These are phyloP conservation scores for Drosophila paracracens DNA, from an alignment of 2,888 invertebrate genomes.

Conservation along the genomic window DNA sequence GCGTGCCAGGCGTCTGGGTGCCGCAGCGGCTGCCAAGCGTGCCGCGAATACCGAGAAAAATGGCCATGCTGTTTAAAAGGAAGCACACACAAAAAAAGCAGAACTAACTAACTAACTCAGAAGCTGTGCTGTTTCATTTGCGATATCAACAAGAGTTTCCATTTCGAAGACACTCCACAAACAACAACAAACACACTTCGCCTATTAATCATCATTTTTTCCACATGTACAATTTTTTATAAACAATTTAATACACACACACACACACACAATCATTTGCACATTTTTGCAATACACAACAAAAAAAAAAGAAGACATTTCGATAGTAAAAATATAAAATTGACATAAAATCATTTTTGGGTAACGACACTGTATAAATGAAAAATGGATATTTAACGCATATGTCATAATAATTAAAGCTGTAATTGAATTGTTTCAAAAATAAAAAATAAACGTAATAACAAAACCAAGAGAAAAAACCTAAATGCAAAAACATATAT, in stretches of 20 bases:
- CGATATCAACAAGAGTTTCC: conserved; percentile 84
- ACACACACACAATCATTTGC: conserved; percentile 48
- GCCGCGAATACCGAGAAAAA: conserved; percentile 47
- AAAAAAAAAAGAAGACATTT: conserved; percentile 31
- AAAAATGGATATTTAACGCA: conserved; percentile 36
- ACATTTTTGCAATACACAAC: conserved; percentile 72
- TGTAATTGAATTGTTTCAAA: conserved; percentile 64
- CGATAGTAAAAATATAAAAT: conserved; percentile 49
- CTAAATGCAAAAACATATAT: conserved; percentile 40
- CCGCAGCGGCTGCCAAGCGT: conserved; percentile 49
- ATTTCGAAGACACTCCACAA: conserved; percentile 75
- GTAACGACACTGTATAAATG: conserved; percentile 55
- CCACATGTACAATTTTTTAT: conserved; percentile 66
- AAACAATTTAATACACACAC: conserved; percentile 42
- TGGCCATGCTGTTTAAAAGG: conserved; percentile 63
- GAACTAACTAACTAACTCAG: neutral
- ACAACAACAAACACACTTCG: conserved; percentile 36
- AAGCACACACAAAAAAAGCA: neutral
- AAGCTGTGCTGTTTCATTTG: conserved; percentile 80
- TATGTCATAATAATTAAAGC: conserved; percentile 50
- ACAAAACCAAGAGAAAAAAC: conserved; percentile 29
- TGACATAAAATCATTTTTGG: conserved; percentile 48
- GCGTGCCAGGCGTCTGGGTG: conserved; percentile 77
- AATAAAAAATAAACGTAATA: conserved; percentile 38
- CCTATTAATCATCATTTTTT: conserved; percentile 37